Percentiles rank a stretch among this genome's conserved stretches.
phyloP scores from a whole-genome alignment of 2,113 vertebrate species.

The Gasterosteus nipponicus region DNA sequence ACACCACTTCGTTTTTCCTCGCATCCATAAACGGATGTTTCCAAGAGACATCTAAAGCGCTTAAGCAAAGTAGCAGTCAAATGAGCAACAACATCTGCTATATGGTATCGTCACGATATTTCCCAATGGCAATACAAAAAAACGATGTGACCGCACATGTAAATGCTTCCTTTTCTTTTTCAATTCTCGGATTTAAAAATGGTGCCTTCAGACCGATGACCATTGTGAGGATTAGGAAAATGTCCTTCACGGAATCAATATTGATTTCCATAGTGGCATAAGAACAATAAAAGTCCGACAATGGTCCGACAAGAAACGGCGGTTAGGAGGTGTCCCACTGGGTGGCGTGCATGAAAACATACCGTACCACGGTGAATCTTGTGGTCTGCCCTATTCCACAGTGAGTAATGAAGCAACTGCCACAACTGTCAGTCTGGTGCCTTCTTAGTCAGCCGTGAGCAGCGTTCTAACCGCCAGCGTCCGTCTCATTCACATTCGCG shows the following conservation, averaged over 20 bases:
- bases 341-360: conserved; percentile 49
- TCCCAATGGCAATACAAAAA: conserved; percentile 77
- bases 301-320: conserved; percentile 60
- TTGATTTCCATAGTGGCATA: conserved; percentile 83
- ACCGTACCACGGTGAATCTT: conserved; percentile 19
- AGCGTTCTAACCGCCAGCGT: conserved; percentile 39
- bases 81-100: conserved; percentile 87
- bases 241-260: conserved; percentile 79
- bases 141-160: conserved; percentile 84
- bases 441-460: conserved; percentile 19
- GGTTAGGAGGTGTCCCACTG: conserved; percentile 66
- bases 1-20: conserved; percentile 56
- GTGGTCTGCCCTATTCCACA: conserved; percentile 51
- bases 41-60: conserved; percentile 66
- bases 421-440: conserved; percentile 69
- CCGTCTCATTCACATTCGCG: conserved; percentile 13
- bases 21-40: conserved; percentile 77
- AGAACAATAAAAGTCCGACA: conserved; percentile 73
- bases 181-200: conserved; percentile 78
- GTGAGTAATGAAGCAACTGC: conserved; percentile 66
- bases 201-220: conserved; percentile 69
- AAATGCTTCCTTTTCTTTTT: conserved; percentile 87
- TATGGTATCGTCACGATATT: conserved; percentile 79
- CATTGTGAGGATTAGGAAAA: conserved; percentile 89
- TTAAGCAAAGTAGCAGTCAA: conserved; percentile 95